A percentile compares a stretch with the other conserved stretches of the same genome.
Evolutionary conservation across 2,888 invertebrate genomes (phyloP).

Genomic region (Sphaerophoria rueppellii): DNA sequence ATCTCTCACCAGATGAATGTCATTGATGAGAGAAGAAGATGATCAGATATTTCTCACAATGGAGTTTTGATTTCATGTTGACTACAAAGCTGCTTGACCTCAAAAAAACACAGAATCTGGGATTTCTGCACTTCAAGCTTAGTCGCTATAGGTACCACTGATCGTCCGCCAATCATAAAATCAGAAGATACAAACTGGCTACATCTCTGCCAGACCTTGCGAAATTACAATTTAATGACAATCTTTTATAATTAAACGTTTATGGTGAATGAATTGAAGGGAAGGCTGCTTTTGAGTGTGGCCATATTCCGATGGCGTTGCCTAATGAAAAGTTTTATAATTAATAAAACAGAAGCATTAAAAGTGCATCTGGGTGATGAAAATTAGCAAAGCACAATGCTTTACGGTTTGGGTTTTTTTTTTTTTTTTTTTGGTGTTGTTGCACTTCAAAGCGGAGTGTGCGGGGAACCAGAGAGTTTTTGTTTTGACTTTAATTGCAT

Average conservation of each 20-base stretch:
- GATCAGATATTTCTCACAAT: conserved; percentile 64
- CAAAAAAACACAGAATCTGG: conserved; percentile 33
- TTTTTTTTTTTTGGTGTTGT: too few relatives aligned
- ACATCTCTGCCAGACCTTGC: neutral
- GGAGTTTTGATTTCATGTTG: conserved; percentile 19
- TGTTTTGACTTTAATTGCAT: conserved; percentile 54
- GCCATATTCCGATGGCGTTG: conserved; percentile 2
- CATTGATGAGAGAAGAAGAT: conserved; percentile 60
- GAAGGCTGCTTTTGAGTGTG: conserved; percentile 22
- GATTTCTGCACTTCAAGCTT: conserved; percentile 30
- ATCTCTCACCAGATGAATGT: conserved; percentile 59
- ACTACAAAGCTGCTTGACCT: conserved; percentile 48
- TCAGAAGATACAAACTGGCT: conserved; percentile 18
- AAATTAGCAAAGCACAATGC: conserved; percentile 55
- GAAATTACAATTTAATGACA: conserved; percentile 73
- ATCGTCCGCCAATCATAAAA: neutral
- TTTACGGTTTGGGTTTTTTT: neutral
- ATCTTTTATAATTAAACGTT: conserved; percentile 69
- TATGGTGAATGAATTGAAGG: conserved; percentile 66
- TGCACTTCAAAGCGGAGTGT: neutral
- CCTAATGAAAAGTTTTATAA: conserved; percentile 72
- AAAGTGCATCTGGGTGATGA: conserved; percentile 63
- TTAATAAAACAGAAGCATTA: conserved; percentile 74
- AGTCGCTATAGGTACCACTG: conserved; percentile 11
- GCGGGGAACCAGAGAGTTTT: conserved; percentile 9